Evolutionary conservation across 1,140 invertebrate genomes (phyloP).

Genomic region (Ceratosolen solmsi): DNA sequence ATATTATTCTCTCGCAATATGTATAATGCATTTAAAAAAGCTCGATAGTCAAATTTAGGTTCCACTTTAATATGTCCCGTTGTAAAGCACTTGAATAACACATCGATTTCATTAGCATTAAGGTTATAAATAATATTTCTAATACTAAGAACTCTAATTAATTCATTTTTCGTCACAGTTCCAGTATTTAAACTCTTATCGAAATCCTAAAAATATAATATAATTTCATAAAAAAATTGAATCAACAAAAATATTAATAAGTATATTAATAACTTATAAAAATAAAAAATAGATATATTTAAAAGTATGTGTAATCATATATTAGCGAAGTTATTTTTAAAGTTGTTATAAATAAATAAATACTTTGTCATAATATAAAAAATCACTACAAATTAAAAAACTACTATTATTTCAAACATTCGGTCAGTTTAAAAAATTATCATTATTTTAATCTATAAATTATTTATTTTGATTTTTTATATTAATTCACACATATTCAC

Average conservation of each 20-base stretch:
- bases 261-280: background rate
- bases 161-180: conserved; percentile 75
- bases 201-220: conserved; percentile 73
- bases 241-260: background rate
- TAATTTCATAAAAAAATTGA: background rate
- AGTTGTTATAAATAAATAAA: too few relatives aligned
- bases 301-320: too few relatives aligned
- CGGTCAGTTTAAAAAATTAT: too few relatives aligned
- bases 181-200: conserved; percentile 77
- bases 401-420: too few relatives aligned
- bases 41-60: conserved; percentile 78
- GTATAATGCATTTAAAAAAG: conserved; percentile 75
- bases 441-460: too few relatives aligned
- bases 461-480: too few relatives aligned
- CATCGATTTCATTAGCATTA: conserved; percentile 77
- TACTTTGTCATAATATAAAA: too few relatives aligned
- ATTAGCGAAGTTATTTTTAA: too few relatives aligned
- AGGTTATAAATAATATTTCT: conserved; percentile 77
- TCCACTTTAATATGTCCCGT: conserved; percentile 73
- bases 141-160: conserved; percentile 76
- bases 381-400: too few relatives aligned
- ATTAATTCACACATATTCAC: too few relatives aligned
- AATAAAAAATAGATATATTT: too few relatives aligned
- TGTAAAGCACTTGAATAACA: conserved; percentile 80
- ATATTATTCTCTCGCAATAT: conserved; percentile 72